phyloP scores from a whole-genome alignment of 2,888 invertebrate genomes.

The Amphipyra tragopoginis region DNA sequence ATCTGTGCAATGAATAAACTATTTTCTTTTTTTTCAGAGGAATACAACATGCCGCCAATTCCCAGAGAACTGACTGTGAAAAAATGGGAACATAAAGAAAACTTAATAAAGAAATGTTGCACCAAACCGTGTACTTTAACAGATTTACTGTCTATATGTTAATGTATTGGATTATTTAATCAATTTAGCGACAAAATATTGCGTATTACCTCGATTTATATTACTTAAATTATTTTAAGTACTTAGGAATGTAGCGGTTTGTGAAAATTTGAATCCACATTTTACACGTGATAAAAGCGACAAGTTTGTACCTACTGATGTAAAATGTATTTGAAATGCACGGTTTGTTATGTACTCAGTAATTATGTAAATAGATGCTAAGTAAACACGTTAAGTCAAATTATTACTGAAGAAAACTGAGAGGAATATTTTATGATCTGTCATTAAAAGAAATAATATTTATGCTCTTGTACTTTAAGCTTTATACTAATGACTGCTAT shows the following conservation, averaged over 20 bases:
- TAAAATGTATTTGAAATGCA: not conserved
- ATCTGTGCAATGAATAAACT: no score
- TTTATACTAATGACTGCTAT: conserved; percentile 9
- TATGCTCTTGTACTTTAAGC: conserved; percentile 19
- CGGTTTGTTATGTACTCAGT: not conserved
- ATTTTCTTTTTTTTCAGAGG: conserved; percentile 57
- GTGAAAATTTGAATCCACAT: not conserved
- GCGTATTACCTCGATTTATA: conserved; percentile 22
- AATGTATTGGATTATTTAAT: conserved; percentile 20
- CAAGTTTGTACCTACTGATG: no score
- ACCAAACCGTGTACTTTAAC: conserved; percentile 54
- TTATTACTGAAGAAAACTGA: conserved; percentile 18
- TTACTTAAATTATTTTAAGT: conserved; percentile 38
- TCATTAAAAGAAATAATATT: conserved; percentile 1
- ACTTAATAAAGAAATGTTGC: conserved; percentile 58
- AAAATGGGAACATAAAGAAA: conserved; percentile 42
- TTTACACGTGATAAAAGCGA: no score
- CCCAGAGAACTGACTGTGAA: conserved; percentile 21
- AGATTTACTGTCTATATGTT: conserved; percentile 61
- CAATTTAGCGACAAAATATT: conserved; percentile 12
- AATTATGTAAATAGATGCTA: not conserved
- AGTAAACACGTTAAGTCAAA: conserved; percentile 13
- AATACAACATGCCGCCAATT: conserved; percentile 24
- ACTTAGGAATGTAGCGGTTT: not conserved
- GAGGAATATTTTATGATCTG: conserved; percentile 3